Evolutionary conservation across 2,113 vertebrate species (phyloP), one percentile per base, ranked within the genome.

Genomic region (Eonycteris spelaea): DNA sequence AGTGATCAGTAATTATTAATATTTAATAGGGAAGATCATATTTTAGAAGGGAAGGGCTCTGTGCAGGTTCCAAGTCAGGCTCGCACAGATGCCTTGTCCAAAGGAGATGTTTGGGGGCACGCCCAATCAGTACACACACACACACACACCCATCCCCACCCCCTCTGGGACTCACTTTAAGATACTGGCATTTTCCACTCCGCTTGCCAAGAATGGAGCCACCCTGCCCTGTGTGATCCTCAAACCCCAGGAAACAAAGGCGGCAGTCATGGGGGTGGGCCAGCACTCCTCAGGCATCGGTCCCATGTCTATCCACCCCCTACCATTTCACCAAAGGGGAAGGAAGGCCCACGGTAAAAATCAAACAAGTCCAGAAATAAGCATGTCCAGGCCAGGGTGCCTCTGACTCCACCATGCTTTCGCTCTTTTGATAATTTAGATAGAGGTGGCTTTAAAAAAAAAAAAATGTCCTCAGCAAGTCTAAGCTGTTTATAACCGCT

Each of bases 141-240:
- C 53, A 82, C 43, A 43, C 95, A 90, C 93, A 67, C 94, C 33
- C 87, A 68, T 48, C 35, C 79, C 91, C 75, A 91, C 95, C 71
- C 82, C 16, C 93, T 71, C 90, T 35, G 75, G 53, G 71, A 92
- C 88, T 96, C 6, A 4, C 79, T 77, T 78, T 40, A 94, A 96
- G 96, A 97, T 92, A 95, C 83, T 94, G 95, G 96, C 87, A 96
- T 97, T 98, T 98, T 97, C 96, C 97, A 97, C 40, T 96, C 71
- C 13, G 57, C 92, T 82, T 95, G 97, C 97, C 97, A 97, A 94
- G 96, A 97, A 96, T 7, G 67, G 89, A 94, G 95, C 80, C 95
- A 97, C 95, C 88, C 91, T 95, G 93, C 67, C 95, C 73, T 45
- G 53, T 2, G 10, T 77, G 80, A 80, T 73, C 95, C 77, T 90